Percentiles rank a stretch among this genome's conserved stretches.
phyloP scores from a whole-genome alignment of 2,113 vertebrate species.

The Pyxicephalus adspersus region DNA sequence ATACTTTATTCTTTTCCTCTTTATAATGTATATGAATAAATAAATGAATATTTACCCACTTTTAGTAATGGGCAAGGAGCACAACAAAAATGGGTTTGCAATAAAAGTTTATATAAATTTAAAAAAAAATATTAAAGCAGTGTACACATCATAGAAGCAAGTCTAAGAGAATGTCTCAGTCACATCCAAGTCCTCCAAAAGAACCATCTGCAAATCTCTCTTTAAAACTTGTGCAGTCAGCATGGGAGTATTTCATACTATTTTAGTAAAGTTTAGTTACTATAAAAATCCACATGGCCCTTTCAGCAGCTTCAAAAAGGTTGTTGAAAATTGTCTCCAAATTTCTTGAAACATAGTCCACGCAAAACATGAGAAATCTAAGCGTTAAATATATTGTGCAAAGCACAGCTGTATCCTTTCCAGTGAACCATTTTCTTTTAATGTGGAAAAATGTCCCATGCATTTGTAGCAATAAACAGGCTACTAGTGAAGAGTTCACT shows the following conservation, averaged over 20 bases:
- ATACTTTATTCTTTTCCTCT: constrained; percentile 25
- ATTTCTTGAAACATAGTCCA: constrained; percentile 6
- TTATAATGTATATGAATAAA: constrained; percentile 25
- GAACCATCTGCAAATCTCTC: neutral
- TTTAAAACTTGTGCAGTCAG: constrained; percentile 18
- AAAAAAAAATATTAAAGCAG: constrained; percentile 70
- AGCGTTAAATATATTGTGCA: constrained; percentile 28
- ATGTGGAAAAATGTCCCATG: neutral
- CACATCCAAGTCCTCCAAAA: constrained; percentile 18
- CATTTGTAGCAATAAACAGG: neutral
- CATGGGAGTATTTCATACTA: neutral
- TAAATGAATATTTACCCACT: constrained; percentile 12
- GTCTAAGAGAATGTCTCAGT: constrained; percentile 40
- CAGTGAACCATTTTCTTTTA: constrained; percentile 30
- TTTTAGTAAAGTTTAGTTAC: neutral
- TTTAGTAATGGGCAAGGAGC: neutral
- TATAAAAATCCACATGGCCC: neutral
- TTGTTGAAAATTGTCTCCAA: neutral
- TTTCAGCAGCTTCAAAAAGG: constrained; percentile 31
- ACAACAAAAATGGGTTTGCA: constrained; percentile 57
- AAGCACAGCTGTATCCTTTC: constrained; percentile 17
- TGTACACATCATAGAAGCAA: constrained; percentile 71
- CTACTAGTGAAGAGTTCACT: neutral
- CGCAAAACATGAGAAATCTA: neutral
- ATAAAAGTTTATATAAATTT: constrained; percentile 66